Conservation (phyloP, 2,888 invertebrate genomes). For the Cephonodes hylas region DNA sequence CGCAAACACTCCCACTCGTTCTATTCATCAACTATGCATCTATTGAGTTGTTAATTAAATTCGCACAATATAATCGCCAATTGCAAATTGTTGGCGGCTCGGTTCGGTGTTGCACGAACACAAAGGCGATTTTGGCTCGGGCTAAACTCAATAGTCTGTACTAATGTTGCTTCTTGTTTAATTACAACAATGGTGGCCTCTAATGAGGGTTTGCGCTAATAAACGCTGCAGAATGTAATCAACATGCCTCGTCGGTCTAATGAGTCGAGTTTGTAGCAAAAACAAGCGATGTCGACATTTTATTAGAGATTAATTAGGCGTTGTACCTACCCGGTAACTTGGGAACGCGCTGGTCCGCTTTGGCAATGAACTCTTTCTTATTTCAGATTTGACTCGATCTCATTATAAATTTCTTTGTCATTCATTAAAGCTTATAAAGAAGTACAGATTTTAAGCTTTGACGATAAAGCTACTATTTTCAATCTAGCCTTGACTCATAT, state of each 20-base stretch:
- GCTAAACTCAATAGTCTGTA: slow-evolving; percentile 43
- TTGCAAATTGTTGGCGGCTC: slow-evolving; percentile 24
- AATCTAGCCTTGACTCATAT: slow-evolving; percentile 31
- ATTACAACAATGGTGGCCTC: slow-evolving; percentile 80
- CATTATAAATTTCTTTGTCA: too few relatives aligned
- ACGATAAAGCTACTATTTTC: not conserved
- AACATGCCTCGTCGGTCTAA: slow-evolving; percentile 79
- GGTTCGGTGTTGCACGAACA: slow-evolving; percentile 39
- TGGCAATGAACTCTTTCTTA: slow-evolving; percentile 1
- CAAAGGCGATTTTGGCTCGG: slow-evolving; percentile 52
- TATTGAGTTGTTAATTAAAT: slow-evolving; percentile 80
- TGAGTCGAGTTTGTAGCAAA: slow-evolving; percentile 79
- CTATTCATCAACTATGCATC: slow-evolving; percentile 57
- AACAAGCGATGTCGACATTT: slow-evolving; percentile 75
- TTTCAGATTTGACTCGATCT: too few relatives aligned
- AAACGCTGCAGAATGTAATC: slow-evolving; percentile 81
- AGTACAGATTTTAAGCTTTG: not conserved
- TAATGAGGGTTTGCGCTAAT: slow-evolving; percentile 81
- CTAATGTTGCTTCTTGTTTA: slow-evolving; percentile 74
- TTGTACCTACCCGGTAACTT: slow-evolving; percentile 60
- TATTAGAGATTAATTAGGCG: slow-evolving; percentile 78
- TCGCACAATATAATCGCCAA: slow-evolving; percentile 60
- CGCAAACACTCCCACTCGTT: slow-evolving; percentile 70
- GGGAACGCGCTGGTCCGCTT: not conserved
- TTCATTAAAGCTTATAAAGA: too few relatives aligned